phyloP scores from a whole-genome alignment of 1,140 invertebrate genomes.

The Melitaea cinxia region DNA sequence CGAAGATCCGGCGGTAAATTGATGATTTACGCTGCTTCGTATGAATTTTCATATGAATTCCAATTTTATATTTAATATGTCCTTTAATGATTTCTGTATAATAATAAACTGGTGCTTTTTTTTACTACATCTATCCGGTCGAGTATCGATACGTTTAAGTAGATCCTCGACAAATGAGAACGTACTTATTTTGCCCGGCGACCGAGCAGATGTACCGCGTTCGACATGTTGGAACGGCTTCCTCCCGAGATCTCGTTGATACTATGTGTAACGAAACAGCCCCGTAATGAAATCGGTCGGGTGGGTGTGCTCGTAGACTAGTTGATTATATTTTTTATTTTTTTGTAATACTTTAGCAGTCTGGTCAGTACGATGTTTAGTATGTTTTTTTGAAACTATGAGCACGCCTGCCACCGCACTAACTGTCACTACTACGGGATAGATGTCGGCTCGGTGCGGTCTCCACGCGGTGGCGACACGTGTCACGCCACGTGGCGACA shows the following conservation, averaged over 20 bases:
- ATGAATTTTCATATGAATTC: background rate
- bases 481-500: too few relatives aligned
- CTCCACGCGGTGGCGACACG: too few relatives aligned
- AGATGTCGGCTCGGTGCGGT: too few relatives aligned
- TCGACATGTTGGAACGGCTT: background rate
- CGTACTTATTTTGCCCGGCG: background rate
- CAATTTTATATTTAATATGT: background rate
- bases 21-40: too few relatives aligned
- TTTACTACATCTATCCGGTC: background rate
- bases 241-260: conserved; percentile 2
- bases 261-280: background rate
- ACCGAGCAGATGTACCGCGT: conserved; percentile 8
- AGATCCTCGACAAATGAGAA: background rate
- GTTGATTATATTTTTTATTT: background rate
- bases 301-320: background rate
- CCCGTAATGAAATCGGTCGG: background rate
- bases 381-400: background rate
- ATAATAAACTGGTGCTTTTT: background rate
- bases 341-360: background rate
- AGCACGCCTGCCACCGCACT: background rate
- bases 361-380: background rate
- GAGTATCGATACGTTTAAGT: background rate
- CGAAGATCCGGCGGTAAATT: too few relatives aligned
- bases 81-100: background rate
- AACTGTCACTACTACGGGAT: too few relatives aligned